These are phyloP conservation scores for Centruroides vittatus DNA, from an alignment of 1,140 invertebrate species.

Conservation along the genomic window DNA sequence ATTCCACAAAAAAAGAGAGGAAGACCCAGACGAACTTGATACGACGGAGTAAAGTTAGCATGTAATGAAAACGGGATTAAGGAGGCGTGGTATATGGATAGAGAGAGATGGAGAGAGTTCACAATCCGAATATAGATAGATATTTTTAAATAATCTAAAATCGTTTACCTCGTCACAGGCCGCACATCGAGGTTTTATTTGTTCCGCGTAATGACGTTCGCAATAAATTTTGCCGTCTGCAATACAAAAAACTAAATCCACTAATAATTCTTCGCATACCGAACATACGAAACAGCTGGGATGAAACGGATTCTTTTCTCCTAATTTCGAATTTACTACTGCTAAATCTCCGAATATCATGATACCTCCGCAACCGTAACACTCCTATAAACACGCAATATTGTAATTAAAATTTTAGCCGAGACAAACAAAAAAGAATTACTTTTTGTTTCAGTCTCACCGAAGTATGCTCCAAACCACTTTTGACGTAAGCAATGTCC, in stretches of 20 bases:
- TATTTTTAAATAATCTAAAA: not conserved
- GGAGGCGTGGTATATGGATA: no score
- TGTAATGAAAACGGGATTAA: no score
- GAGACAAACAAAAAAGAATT: no score
- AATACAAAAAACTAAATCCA: slow-evolving; percentile 84
- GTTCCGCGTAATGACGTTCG: slow-evolving; percentile 88
- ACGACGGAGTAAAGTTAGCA: no score
- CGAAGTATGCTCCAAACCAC: slow-evolving; percentile 30
- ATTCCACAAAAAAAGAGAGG: no score
- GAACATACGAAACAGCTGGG: slow-evolving; percentile 75
- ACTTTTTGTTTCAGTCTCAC: slow-evolving; percentile 23
- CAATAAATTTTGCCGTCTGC: slow-evolving; percentile 74
- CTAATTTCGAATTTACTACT: slow-evolving; percentile 54
- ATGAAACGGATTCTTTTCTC: slow-evolving; percentile 53
- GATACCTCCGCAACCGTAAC: slow-evolving; percentile 45
- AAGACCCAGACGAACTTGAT: no score
- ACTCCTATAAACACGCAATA: slow-evolving; percentile 33
- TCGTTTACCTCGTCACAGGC: slow-evolving; percentile 86
- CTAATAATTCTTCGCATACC: slow-evolving; percentile 69
- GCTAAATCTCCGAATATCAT: slow-evolving; percentile 49
- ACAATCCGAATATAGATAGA: no score
- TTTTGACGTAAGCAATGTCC: slow-evolving; percentile 69
- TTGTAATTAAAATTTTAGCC: no score
- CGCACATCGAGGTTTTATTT: slow-evolving; percentile 76
- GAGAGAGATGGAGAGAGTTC: no score